Percentiles rank a stretch among this genome's conserved stretches.
These are phyloP conservation scores for Strigamia maritima DNA, from an alignment of 2,888 invertebrate species.

Conservation along the genomic window DNA sequence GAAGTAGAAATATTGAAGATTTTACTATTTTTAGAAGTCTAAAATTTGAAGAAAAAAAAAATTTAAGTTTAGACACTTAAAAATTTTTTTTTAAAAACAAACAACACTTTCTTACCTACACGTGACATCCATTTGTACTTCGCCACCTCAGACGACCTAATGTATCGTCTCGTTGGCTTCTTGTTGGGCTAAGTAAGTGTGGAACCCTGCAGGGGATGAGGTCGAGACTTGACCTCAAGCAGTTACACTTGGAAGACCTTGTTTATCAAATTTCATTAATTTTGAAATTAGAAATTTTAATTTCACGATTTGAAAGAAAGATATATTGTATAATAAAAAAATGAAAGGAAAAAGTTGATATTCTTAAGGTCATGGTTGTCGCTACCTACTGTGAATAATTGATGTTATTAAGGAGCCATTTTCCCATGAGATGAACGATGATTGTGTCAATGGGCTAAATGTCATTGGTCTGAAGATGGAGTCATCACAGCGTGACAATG, in stretches of 20 bases:
- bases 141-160: background rate
- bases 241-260: background rate
- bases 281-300: background rate
- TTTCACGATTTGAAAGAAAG: too few relatives aligned
- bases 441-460: background rate
- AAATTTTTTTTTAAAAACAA: background rate
- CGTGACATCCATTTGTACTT: background rate
- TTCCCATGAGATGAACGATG: background rate
- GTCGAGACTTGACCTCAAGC: background rate
- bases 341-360: background rate
- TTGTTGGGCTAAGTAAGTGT: background rate
- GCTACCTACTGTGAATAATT: background rate
- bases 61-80: background rate
- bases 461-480: background rate
- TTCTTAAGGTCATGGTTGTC: background rate
- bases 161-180: background rate
- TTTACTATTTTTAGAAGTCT: background rate
- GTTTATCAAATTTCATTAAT: background rate
- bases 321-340: background rate
- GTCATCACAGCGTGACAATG: background rate
- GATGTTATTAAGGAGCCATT: background rate
- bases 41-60: background rate
- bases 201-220: background rate
- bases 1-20: background rate
- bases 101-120: background rate